Conservation (phyloP, 2,113 vertebrate genomes). For the Oncorhynchus clarkii region DNA sequence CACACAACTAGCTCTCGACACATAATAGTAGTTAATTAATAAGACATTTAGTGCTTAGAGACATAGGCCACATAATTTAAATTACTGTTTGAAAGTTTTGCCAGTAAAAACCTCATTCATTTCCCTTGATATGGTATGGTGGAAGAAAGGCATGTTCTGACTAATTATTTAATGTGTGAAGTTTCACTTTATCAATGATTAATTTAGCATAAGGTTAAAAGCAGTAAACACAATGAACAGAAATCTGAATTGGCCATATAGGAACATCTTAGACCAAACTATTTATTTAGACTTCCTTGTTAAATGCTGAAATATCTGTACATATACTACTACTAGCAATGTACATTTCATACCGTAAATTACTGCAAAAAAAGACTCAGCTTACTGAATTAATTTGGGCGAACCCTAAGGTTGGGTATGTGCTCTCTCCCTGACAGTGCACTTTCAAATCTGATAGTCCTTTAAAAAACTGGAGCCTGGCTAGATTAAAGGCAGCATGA, state of each 20-base stretch:
- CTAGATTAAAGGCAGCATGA: constrained; percentile 40
- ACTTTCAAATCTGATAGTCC: constrained; percentile 19
- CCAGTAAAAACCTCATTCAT: background rate
- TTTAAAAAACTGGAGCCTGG: constrained; percentile 25
- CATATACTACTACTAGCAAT: background rate
- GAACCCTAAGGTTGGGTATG: background rate
- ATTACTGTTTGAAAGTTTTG: constrained; percentile 13
- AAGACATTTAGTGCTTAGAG: constrained; percentile 33
- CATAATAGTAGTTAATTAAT: constrained; percentile 31
- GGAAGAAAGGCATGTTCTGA: background rate
- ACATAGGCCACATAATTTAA: constrained; percentile 30
- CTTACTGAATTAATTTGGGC: background rate
- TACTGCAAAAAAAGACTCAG: background rate
- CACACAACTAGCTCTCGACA: background rate
- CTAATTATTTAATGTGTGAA: background rate
- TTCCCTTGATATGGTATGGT: background rate
- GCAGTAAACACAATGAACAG: background rate
- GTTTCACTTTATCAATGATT: background rate
- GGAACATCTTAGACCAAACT: background rate
- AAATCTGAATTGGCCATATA: background rate
- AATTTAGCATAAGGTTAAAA: background rate
- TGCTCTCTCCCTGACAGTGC: constrained; percentile 9
- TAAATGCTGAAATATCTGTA: background rate
- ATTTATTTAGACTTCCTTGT: too few relatives aligned
- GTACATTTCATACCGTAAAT: background rate